Evolutionary conservation across 2,797 vertebrate species (phyloP), one percentile per base, ranked within the genome.

Genomic region (Arrhamphus sclerolepis): DNA sequence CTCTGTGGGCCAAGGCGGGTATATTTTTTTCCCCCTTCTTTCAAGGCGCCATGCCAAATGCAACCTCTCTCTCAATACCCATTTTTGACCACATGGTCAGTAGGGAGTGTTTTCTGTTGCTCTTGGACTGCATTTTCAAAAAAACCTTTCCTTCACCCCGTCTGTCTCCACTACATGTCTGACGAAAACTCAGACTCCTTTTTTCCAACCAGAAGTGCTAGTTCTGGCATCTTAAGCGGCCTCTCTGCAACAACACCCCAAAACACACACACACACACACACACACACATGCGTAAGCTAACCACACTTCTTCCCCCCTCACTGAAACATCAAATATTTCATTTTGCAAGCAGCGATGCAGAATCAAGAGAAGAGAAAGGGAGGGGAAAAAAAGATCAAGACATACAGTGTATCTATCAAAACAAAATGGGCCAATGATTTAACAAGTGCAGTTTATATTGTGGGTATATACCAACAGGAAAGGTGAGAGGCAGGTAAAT

Each of bases 401-500:
- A 69, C 38, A 83, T 67, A 62, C 40, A 63, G 59, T 70, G 10
- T 79, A 82, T 87, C 89, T 84, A 80, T 86, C 72, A 89, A 89
- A 89, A 85, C 84, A 88, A 89, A 86, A 84, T 77, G 66, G 57
- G 47, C 44, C 44, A 41, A 29, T 40, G 67, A 60, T 75, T 82
- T 87, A 76, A 90, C 62, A 70, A 83, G 82, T 50, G 58, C 57
- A 63, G 77, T 80, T 84, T 60, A 73, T 73, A 85, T 71, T 57
- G 78, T 74, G 70, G 71, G 66, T 75, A 47, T 73, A 74, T 51
- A 74, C 56, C 74, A 84, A 89, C 87, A 86, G 75, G 82, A 89
- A 92, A 92, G 88, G 89, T 92, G 89, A 91, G 87, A 91, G 77
- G 87, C 90, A 90, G 86, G 90, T 92, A 82, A 92, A 89, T 82